Base-by-base conservation (phyloP, 1,140 invertebrate species). In the Plectrocnemia conspersa region DNA sequence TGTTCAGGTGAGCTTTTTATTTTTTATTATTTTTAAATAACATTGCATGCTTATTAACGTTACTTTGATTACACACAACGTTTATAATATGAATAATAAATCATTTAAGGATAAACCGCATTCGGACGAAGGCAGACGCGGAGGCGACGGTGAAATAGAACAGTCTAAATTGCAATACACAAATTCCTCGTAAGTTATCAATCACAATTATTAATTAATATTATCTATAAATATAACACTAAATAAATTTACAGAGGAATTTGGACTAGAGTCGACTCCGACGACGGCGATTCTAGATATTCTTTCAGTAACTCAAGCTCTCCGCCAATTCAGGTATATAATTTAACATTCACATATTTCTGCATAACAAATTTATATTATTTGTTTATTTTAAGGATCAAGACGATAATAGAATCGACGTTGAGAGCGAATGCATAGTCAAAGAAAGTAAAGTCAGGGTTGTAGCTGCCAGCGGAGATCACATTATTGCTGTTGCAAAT, bases 401-500 rank as follows among this genome's bases (percentile, higher is more conserved):
- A 70, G 75, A 61, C 61, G 73, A 48, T 67, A 64, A 48, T 69
- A 73, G 73, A 72, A 4, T 49, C 72, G 49, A 61, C 4, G 47
- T 29, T 10, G 73, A 74, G 54, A 72, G 73, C 49, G 77, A 78
- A 65, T 70, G 67, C 18, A 25, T 22, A 2, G 19, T 24, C 1
- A 50, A 50, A 38, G 74, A 72, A 54, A 74, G 77, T 47, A 79
- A 80, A 66, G 80, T 83, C 10, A 72, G 89, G 77, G 84, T 91
- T 46, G 87, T 91, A 59, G 84, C 89, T 0, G 85, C 88, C 0
- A 82, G 86, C 18, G 88, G 87, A 1, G 86, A 87, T 64, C 88
- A 89, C 68, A 91, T 91, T 61, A 91, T 91, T 64, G 89, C 89
- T 0, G 88, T 91, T 1, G 85, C 88, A 6, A 91, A 91, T 77